A percentile compares a stretch with the other conserved stretches of the same genome.
Conservation (phyloP, 2,113 vertebrate genomes). For the Plestiodon gilberti region DNA sequence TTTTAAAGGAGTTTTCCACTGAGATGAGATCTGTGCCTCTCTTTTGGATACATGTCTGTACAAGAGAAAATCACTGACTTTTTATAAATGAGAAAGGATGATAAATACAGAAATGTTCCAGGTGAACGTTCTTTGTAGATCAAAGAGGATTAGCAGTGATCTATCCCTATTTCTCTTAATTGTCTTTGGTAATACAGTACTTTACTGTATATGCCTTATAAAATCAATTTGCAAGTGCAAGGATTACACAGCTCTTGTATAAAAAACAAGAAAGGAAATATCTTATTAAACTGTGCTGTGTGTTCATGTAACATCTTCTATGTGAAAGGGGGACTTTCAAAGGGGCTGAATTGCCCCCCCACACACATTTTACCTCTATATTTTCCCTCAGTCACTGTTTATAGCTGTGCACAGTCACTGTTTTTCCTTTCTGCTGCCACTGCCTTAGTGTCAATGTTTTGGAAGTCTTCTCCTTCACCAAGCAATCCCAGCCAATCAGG, state of each 20-base stretch:
- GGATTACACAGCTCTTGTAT: not conserved
- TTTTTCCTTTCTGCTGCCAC: not conserved
- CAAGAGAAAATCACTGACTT: not conserved
- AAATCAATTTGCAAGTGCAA: not conserved
- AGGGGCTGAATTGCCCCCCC: not conserved
- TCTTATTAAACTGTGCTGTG: not conserved
- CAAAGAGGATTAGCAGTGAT: not conserved
- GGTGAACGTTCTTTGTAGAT: not conserved
- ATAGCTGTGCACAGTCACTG: not conserved
- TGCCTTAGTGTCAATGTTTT: not conserved
- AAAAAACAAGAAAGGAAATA: not conserved
- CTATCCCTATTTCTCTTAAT: not conserved
- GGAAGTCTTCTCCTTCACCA: not conserved
- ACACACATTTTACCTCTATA: not conserved
- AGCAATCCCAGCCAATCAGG: not conserved
- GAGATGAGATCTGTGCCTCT: not conserved
- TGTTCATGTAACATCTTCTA: not conserved
- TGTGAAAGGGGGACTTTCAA: not conserved
- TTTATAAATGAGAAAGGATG: slow-evolving; percentile 36
- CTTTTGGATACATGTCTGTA: not conserved
- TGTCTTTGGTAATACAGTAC: not conserved
- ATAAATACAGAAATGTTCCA: not conserved
- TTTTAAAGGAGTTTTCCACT: slow-evolving; percentile 40
- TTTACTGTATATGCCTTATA: not conserved
- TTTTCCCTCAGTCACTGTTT: not conserved